These are phyloP conservation scores for Axinella damicornis DNA, from an alignment of 37 sponge, comb jelly and placozoan genomes.

Conservation along the genomic window DNA sequence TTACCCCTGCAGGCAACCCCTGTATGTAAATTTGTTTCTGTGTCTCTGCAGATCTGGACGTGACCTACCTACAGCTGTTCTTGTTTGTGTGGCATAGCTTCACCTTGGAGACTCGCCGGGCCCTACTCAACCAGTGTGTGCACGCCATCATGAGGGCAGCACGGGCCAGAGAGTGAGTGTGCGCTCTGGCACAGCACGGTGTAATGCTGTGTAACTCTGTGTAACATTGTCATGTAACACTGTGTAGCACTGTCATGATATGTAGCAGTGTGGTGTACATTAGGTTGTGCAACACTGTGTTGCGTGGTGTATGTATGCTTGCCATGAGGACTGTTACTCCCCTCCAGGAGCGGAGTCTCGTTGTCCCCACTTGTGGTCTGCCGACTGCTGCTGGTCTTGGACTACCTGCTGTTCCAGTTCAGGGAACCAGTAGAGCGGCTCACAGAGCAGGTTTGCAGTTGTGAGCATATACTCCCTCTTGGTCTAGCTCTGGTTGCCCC, in stretches of 20 bases:
- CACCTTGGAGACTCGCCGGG: conserved; percentile 30
- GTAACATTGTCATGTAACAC: neutral
- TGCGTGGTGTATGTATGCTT: neutral
- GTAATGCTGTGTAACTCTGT: too few relatives aligned
- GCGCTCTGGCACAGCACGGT: too few relatives aligned
- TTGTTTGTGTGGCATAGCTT: conserved; percentile 79
- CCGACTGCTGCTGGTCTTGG: conserved; percentile 75
- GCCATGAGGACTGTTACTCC: neutral
- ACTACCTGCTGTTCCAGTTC: conserved; percentile 81
- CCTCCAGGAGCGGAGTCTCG: conserved; percentile 38
- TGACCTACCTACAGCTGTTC: conserved; percentile 68
- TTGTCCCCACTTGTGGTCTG: conserved; percentile 53
- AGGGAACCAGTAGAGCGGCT: conserved; percentile 47
- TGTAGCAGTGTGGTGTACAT: too few relatives aligned
- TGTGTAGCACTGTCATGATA: too few relatives aligned
- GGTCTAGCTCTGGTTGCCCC: too few relatives aligned
- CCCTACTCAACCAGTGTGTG: conserved; percentile 55
- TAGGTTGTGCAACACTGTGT: too few relatives aligned
- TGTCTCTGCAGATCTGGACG: conserved; percentile 56
- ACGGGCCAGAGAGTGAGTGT: conserved; percentile 42
- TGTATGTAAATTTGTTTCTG: neutral
- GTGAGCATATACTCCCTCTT: neutral
- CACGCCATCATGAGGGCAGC: conserved; percentile 59
- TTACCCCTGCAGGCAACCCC: too few relatives aligned
- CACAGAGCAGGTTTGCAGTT: conserved; percentile 66